Evolutionary conservation across 2,113 vertebrate species (phyloP).

Genomic region (Ptyas mucosa): DNA sequence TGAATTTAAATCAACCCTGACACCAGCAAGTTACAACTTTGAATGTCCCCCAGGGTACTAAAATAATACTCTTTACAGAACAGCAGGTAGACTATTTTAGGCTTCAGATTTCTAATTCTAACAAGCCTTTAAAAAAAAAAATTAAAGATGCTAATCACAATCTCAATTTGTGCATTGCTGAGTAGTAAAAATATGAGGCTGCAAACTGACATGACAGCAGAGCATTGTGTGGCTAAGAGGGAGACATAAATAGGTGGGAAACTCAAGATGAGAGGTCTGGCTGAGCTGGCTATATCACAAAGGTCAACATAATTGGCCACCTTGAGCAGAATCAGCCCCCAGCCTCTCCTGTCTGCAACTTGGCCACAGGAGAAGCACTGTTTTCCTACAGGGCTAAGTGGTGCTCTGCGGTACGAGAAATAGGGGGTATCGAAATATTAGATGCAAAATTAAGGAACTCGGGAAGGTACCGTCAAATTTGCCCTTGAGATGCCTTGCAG

Average conservation of each 20-base stretch:
- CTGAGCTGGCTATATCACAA: slow-evolving; percentile 70
- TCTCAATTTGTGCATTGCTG: slow-evolving; percentile 76
- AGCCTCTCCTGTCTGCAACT: slow-evolving; percentile 58
- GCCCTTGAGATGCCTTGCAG: slow-evolving; percentile 58
- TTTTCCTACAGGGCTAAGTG: slow-evolving; percentile 73
- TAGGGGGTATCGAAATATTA: slow-evolving; percentile 68
- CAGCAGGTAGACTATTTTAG: slow-evolving; percentile 80
- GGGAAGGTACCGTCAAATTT: slow-evolving; percentile 64
- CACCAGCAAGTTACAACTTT: slow-evolving; percentile 77
- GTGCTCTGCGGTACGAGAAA: slow-evolving; percentile 64
- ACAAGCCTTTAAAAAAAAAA: slow-evolving; percentile 70
- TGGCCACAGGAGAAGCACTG: slow-evolving; percentile 67
- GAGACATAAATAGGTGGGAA: slow-evolving; percentile 72
- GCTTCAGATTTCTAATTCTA: slow-evolving; percentile 74
- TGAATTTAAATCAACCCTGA: slow-evolving; percentile 73
- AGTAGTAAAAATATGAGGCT: slow-evolving; percentile 73
- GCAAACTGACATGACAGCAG: slow-evolving; percentile 68
- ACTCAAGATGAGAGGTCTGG: slow-evolving; percentile 67
- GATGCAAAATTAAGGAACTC: slow-evolving; percentile 64
- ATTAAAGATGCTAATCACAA: slow-evolving; percentile 81
- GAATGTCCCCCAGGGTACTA: slow-evolving; percentile 76
- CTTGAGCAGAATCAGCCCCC: slow-evolving; percentile 76
- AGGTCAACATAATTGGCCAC: slow-evolving; percentile 82
- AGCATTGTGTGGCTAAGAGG: slow-evolving; percentile 60
- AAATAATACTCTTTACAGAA: slow-evolving; percentile 79